Conservation (phyloP, 2,797 vertebrate genomes). For the Melanitta fusca region DNA sequence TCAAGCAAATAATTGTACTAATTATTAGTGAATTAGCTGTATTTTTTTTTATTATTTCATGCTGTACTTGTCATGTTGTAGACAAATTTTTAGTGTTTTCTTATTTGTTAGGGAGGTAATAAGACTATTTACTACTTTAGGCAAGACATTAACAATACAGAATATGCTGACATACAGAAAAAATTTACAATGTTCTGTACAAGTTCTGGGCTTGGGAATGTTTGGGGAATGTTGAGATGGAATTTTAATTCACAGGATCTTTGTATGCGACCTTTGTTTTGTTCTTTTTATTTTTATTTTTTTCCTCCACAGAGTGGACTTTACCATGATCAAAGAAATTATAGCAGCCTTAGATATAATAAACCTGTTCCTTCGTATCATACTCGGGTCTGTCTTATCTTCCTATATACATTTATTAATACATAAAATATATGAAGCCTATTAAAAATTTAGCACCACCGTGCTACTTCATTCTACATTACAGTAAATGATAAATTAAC, state of each 20-base stretch:
- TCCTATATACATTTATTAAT: not conserved
- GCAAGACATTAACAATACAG: not conserved
- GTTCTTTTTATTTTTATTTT: constrained; percentile 27
- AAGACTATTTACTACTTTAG: not conserved
- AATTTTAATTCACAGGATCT: not conserved
- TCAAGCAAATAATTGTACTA: not conserved
- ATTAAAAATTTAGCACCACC: not conserved
- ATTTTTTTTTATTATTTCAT: not conserved
- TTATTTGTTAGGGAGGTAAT: not conserved
- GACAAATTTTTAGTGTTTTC: not conserved
- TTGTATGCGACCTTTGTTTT: not conserved
- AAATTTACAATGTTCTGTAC: not conserved
- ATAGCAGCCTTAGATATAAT: constrained; percentile 90
- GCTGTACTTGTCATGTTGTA: not conserved
- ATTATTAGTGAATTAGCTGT: not conserved
- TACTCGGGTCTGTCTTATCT: constrained; percentile 78
- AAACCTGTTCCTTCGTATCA: constrained; percentile 81
- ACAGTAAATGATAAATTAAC: not conserved
- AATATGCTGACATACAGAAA: not conserved
- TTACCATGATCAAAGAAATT: constrained; percentile 95
- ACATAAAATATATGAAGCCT: rapidly evolving
- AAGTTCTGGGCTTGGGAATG: not conserved
- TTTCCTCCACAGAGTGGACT: constrained; percentile 87
- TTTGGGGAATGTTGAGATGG: not conserved
- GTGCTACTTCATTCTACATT: not conserved